Evolutionary conservation across 2,113 vertebrate genomes (phyloP), one percentile per base, ranked within the genome.

Genomic region (Tyrannus savana): DNA sequence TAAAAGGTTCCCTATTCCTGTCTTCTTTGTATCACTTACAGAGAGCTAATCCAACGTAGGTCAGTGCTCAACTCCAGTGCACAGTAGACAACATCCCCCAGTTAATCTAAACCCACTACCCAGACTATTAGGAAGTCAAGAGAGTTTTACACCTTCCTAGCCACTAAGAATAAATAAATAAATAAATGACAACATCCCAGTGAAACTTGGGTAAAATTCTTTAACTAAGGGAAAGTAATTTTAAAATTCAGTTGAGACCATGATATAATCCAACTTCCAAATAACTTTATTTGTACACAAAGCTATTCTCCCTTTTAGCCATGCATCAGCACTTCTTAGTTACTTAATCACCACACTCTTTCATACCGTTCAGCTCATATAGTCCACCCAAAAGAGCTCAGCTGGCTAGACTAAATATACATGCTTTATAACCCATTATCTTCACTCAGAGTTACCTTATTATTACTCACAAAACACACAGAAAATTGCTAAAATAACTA

Each of bases 81-180:
- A 66, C 28, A 64, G 25, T 25, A 56, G 2, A 1, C 5, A 16
- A n/a, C n/a, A n/a, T n/a, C n/a, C n/a, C n/a, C 7, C 8, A 4
- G 15, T 46, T 88, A 41, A 80, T 33, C 31, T 83, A 76, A 92
- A 53, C 9, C 12, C 3, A 66, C 2, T 11, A 46, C 1, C 16
- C 1, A 78, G 14, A 59, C 35, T 46, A 7, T 35, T 27, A 90
- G 44, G 33, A 86, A 86, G n/a, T 56, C 10, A 58, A 56, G 25
- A 23, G 33, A n/a, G 5, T 47, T 81, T 58, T 62, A 62, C 9
- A n/a, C 12, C 24, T 68, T 79, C 30, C 25, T 47, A 66, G 4
- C 21, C 28, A 85, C 28, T 67, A 67, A 42, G 72, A 90, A 85
- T 15, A 77, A 83, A n/a, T 14, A 88, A 52, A 71, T 19, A 35